These are phyloP conservation scores for Platalea minor DNA, from an alignment of 2,797 vertebrate genomes.

Conservation along the genomic window DNA sequence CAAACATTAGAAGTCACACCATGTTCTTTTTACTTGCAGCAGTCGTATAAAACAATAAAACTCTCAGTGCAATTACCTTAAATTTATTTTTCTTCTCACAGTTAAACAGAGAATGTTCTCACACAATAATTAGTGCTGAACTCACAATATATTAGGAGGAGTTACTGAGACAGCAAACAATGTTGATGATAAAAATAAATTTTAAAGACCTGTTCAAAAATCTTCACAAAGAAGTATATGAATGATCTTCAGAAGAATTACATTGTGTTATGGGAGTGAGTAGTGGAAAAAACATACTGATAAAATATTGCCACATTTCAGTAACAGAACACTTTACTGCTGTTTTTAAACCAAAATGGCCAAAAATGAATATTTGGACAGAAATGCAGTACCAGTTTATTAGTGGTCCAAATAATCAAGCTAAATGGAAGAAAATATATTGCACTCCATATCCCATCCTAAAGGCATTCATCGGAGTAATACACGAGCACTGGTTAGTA, in stretches of 20 bases:
- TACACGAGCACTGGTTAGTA: background rate
- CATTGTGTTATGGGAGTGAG: background rate
- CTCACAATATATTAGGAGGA: slow-evolving; percentile 54
- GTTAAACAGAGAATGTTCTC: slow-evolving; percentile 67
- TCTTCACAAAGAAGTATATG: slow-evolving; percentile 45
- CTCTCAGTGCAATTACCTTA: slow-evolving; percentile 63
- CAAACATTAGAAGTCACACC: slow-evolving; percentile 59
- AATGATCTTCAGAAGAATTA: slow-evolving; percentile 54
- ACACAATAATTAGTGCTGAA: slow-evolving; percentile 62
- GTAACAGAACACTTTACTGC: background rate
- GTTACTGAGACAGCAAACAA: slow-evolving; percentile 63
- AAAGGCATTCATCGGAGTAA: background rate
- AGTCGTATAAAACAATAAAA: slow-evolving; percentile 66
- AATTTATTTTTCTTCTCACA: slow-evolving; percentile 72
- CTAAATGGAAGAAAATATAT: background rate
- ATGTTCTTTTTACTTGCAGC: slow-evolving; percentile 56
- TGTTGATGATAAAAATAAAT: slow-evolving; percentile 67
- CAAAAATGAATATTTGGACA: background rate
- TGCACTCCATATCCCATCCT: background rate
- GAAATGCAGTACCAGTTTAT: background rate
- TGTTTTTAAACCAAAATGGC: background rate
- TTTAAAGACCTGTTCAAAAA: slow-evolving; percentile 35
- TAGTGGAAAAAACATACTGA: background rate
- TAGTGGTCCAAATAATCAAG: background rate
- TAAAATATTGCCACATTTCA: background rate